Base-by-base conservation (phyloP, 1,140 invertebrate species). In the Theocolax elegans region DNA sequence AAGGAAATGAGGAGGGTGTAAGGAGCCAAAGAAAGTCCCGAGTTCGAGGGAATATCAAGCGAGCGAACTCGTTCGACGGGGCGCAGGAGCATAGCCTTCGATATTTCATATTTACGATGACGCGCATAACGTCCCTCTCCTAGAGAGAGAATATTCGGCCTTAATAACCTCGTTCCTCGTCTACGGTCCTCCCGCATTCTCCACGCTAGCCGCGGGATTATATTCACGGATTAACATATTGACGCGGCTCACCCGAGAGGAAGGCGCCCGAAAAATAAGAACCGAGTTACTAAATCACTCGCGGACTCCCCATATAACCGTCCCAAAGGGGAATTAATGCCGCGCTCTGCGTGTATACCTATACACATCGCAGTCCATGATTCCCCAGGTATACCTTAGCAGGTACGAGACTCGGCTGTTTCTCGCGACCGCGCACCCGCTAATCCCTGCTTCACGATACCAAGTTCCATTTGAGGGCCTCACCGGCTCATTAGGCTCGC, bases 21-120 rank as follows among this genome's bases (percentile, higher is more conserved):
- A 13, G 35, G 35, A 38, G n/a, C n/a, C n/a, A n/a, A n/a, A n/a
- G n/a, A n/a, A n/a, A n/a, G 29, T 29, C 8, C 17, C n/a, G 3
- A 1, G 21, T 25, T 38, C 56, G 13, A 42, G 9, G 3, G 56
- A 59, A 12, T 25, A 13, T 42, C 38, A 12, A 1, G 35, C 23
- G 13, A 42, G 12, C 38, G 8, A 19, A 15, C 21, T n/a, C n/a
- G n/a, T n/a, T n/a, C n/a, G n/a, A n/a, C n/a, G n/a, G n/a, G n/a
- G n/a, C n/a, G n/a, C n/a, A n/a, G n/a, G n/a, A 6, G 42, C n/a
- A 9, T 44, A 76, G 74, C 66, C 77, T 81, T 83, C 79, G 80
- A 84, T 85, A 85, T 84, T 85, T 85, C 80, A 85, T 84, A 84
- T 84, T 85, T 84, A 85, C 79, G 82, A 85, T 76, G 80, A 80